phyloP scores from a whole-genome alignment of 1,140 invertebrate species.

The Aphelenchoides avenae region DNA sequence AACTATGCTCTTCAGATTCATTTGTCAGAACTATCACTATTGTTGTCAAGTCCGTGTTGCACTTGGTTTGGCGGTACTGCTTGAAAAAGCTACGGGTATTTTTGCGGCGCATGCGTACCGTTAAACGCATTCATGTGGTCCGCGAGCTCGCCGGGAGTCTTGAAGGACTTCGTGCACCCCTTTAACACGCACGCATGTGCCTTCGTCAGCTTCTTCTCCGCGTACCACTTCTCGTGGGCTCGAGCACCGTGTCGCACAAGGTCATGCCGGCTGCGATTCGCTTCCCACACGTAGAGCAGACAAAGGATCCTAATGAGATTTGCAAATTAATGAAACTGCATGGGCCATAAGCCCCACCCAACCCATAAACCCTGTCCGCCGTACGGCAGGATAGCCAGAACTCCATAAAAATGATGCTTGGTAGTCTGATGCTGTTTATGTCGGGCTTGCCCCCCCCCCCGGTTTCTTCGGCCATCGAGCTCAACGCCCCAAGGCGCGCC shows the following conservation, averaged over 20 bases:
- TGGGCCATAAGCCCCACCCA: no score
- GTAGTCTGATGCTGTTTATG: no score
- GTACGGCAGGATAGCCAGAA: no score
- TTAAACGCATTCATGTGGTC: conserved; percentile 45
- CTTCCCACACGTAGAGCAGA: conserved; percentile 25
- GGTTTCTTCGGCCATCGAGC: no score
- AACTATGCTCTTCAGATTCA: no score
- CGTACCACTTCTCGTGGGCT: conserved; percentile 33
- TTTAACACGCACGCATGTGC: conserved; percentile 19
- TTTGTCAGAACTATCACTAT: conserved; percentile 10
- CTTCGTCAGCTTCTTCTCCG: conserved; percentile 19
- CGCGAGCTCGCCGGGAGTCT: conserved; percentile 19
- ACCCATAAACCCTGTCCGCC: no score
- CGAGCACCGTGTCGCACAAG: conserved; percentile 20
- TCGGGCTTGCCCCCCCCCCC: no score
- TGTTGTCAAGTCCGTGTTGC: no score
- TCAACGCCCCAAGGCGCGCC: no score
- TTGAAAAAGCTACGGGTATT: no score
- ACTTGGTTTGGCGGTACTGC: no score
- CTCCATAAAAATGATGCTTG: no score
- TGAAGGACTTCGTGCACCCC: conserved; percentile 34
- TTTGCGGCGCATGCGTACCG: conserved; percentile 10
- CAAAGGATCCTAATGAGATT: conserved; percentile 8
- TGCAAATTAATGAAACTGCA: neutral
- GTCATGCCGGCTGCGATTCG: neutral